Conservation (phyloP, 2,888 invertebrate genomes). For the Myathropa florea region DNA sequence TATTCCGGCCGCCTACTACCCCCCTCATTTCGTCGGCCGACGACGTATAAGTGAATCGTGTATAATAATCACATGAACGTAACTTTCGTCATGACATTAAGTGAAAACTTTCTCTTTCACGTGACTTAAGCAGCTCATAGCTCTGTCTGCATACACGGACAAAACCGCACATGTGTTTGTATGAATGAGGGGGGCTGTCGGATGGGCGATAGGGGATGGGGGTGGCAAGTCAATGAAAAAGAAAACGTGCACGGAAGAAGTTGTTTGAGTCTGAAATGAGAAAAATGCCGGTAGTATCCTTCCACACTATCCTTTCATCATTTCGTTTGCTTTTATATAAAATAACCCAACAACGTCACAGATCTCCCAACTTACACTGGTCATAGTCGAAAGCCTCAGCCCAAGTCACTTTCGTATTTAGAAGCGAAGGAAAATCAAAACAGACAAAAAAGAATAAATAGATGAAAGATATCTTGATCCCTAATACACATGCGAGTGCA, state of each 20-base stretch:
- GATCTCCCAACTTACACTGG: background rate
- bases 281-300: constrained; percentile 59
- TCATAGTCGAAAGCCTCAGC: too few relatives aligned
- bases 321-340: constrained; percentile 59
- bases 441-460: constrained; percentile 17
- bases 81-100: constrained; percentile 70
- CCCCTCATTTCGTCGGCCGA: constrained; percentile 44
- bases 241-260: constrained; percentile 64
- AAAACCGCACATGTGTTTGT: background rate
- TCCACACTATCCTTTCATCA: constrained; percentile 45
- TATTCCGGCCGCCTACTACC: constrained; percentile 46
- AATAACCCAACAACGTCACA: constrained; percentile 65
- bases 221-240: constrained; percentile 22
- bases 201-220: background rate
- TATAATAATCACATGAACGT: constrained; percentile 71
- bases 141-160: background rate
- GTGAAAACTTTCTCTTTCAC: constrained; percentile 72
- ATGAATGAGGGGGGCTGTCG: constrained; percentile 4
- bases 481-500: constrained; percentile 3
- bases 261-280: constrained; percentile 47
- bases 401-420: constrained; percentile 7
- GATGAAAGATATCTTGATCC: background rate
- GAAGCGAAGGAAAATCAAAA: constrained; percentile 45
- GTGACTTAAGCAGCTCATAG: constrained; percentile 51
- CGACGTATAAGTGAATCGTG: constrained; percentile 63